These are phyloP conservation scores for Allobates femoralis DNA, from an alignment of 2,797 vertebrate species.

Conservation along the genomic window DNA sequence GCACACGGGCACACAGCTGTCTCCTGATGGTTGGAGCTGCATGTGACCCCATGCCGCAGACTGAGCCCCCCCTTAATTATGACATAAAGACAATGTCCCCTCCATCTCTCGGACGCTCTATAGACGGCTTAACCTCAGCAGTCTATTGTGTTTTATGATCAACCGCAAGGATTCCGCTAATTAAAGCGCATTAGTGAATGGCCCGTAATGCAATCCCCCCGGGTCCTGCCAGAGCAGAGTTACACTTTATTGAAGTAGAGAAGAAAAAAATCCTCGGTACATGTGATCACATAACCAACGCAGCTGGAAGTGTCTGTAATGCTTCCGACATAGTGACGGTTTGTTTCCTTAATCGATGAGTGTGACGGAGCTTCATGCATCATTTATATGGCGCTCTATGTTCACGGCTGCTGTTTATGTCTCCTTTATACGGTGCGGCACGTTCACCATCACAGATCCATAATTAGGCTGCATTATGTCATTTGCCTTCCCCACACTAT, in stretches of 20 bases:
- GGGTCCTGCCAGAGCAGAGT: not conserved
- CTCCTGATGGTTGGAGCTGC: too few species aligned
- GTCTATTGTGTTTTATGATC: not conserved
- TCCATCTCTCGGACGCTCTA: too few species aligned
- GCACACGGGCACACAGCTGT: too few species aligned
- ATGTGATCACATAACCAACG: not conserved
- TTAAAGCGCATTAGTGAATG: not conserved
- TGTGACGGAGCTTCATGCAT: slow-evolving; percentile 13
- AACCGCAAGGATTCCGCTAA: not conserved
- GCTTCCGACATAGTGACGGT: not conserved
- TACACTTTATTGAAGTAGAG: not conserved
- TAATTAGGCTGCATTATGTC: slow-evolving; percentile 46
- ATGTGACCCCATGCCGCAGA: too few species aligned
- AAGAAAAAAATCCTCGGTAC: not conserved
- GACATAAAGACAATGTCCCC: too few species aligned
- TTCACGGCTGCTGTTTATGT: slow-evolving; percentile 9
- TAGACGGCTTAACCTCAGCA: too few species aligned
- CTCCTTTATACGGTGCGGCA: slow-evolving; percentile 3
- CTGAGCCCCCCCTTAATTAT: too few species aligned
- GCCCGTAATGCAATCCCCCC: not conserved
- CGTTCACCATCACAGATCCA: not conserved
- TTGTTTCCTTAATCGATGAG: slow-evolving; percentile 23
- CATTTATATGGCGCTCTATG: not conserved
- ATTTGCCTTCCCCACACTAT: slow-evolving; percentile 12
- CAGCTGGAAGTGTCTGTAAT: not conserved